Evolutionary conservation across 2,888 invertebrate species (phyloP), one percentile per base, ranked within the genome.

Genomic region (Drosophila pseudotakahashii): DNA sequence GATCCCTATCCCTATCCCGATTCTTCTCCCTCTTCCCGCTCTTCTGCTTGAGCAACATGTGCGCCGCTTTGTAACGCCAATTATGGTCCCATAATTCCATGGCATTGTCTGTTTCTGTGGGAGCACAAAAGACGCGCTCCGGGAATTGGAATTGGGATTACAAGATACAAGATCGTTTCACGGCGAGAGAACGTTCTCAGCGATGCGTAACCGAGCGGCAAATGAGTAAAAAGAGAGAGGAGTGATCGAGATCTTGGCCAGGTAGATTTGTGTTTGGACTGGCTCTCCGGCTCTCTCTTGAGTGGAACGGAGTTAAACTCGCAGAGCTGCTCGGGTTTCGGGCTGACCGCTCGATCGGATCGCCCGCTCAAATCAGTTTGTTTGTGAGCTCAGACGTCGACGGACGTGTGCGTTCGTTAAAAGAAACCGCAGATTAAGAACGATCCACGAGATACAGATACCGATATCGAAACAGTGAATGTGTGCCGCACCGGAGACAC

Each of bases 41-140:
- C 47, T 19, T 30, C 13, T 41, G 13, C 32, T 7, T 48, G 63
- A 51, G 74, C 68, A 81, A 84, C 84, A 80, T 82, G 84, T 87
- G 79, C 81, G 81, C 85, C 76, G 85, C 82, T 81, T 88, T 87
- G 89, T 86, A 86, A 91, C 89, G 91, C 89, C 91, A 91, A 90
- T 90, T 90, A 90, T 88, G 83, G 88, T 77, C 83, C 75, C 87
- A 90, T 90, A 89, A 91, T 90, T 88, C 76, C 86, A 85, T 77
- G 79, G 76, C 82, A 88, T 89, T 89, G 90, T 89, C 73, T 77
- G 75, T 88, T 89, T 89, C 73, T 78, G 75, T 37, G 57, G 19
- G 42, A 36, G 47, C 36, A 51, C 52, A 60, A 73, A 41, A 57
- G 59, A 68, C 48, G 48, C 51, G 72, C 52, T 66, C 59, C 26